Base-by-base conservation (phyloP, 2,113 vertebrate species). In the Caloenas nicobarica region DNA sequence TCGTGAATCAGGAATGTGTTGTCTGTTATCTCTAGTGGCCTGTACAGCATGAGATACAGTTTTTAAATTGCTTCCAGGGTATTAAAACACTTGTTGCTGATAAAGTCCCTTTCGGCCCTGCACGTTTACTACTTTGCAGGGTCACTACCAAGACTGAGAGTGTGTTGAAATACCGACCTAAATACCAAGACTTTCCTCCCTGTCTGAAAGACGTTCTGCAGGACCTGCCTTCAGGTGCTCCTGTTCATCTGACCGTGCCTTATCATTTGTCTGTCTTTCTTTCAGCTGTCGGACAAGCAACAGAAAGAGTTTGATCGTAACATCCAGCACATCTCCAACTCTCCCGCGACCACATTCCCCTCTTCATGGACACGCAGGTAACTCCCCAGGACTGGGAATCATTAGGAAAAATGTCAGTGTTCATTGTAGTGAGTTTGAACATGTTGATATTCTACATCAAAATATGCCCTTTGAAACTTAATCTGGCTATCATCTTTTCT, bases 231-330 rank as follows among this genome's bases (percentile, higher is more conserved):
- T 5, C 12, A 81, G 40, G 56, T 80, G 84, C 48, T 53, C 34
- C 16, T 71, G 44, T 28, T 65, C 25, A 40, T 77, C 65, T 91
- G 81, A 15, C 62, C 3, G 0, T 61, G 40, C 58, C 70, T 92
- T 34, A 91, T n/a, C 2, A 0, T 84, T 88, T 78, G 0, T 71
- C 34, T 94, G 46, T 91, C 85, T 96, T 81, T 84, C 34, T 97
- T 98, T 76, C 98, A 99, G 99, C 97, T 99, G 99, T 97, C 98
- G 99, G 82, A 99, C 99, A 11, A 99, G 99, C 98, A 99, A 99
- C 98, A 98, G 99, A 83, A 99, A 99, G 98, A 99, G 99, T 91
- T 98, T 99, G 97, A 99, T 99, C 17, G 99, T 99, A 97, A 99
- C 99, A 26, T 99, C 99, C 92, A 99, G 98, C 97, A 99, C 99